Evolutionary conservation across 2,888 invertebrate species (phyloP), one percentile per base, ranked within the genome.

Genomic region (Sarcophaga carnaria): DNA sequence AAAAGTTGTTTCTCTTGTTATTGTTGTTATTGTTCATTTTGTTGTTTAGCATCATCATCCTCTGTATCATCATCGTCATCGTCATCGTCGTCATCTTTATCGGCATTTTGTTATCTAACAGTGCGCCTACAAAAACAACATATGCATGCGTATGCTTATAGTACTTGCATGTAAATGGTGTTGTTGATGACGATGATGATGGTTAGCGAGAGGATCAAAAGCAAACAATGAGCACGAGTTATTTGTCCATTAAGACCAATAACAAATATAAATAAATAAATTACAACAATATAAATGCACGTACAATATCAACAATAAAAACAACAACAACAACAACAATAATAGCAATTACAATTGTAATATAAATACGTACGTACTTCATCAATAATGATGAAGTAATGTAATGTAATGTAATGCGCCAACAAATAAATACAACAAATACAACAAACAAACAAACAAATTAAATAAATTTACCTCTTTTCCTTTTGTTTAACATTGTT

Each of bases 221-320:
- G 70, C 79, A 75, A 71, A 76, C 71, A 67, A 70, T 79, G 71
- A 59, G 75, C 85, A 79, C 82, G 85, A 69, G 85, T 71, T 85
- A 64, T 70, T 77, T 66, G 71, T 70, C 60, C 67, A 76, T 83
- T 76, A 76, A 82, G 62, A 14, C 22, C 37, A 63, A 76, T 37
- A 37, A 37, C 37, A 37, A 72, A 69, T n/a, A n/a, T 49, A 60
- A 54, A 67, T 27, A 45, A 71, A 72, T 64, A 66, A 37, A 63
- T 54, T n/a, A 59, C 20, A 8, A 5, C 66, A 25, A 54, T 49
- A 49, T 14, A 49, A 11, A 49, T 49, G 14, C 11, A 1, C 49
- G 63, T 45, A 25, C 11, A 60, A 59, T n/a, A 60, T 27, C 22
- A 17, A 66, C 22, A 64, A 63, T n/a, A 72, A 59, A 0, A 69